Evolutionary conservation across 2,797 vertebrate species (phyloP).

Genomic region (Threskiornis aethiopicus): DNA sequence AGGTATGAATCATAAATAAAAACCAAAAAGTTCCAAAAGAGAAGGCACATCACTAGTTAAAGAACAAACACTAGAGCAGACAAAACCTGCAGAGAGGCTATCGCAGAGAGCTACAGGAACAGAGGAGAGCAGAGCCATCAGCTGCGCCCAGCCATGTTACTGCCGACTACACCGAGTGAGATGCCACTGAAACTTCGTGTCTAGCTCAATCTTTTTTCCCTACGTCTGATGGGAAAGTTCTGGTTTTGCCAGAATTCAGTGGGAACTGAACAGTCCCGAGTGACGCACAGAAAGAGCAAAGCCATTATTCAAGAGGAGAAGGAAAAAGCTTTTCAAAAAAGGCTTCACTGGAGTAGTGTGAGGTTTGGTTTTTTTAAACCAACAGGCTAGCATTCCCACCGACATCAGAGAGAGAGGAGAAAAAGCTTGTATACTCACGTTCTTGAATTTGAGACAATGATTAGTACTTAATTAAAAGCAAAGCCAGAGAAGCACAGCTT

Average conservation of each 20-base stretch:
- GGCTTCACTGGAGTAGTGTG: fast-evolving
- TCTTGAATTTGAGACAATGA: neutral
- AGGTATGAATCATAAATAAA: fast-evolving
- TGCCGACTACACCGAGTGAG: neutral
- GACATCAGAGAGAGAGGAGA: neutral
- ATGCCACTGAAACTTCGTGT: fast-evolving
- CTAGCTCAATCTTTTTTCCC: fast-evolving
- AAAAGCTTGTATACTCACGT: fast-evolving
- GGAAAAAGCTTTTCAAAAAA: neutral
- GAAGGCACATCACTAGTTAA: neutral
- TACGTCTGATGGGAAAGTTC: neutral
- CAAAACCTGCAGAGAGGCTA: neutral
- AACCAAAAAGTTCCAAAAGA: neutral
- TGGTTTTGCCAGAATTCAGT: fast-evolving
- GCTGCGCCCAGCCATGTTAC: neutral
- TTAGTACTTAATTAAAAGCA: neutral
- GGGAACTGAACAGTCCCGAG: neutral
- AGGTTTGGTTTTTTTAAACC: neutral
- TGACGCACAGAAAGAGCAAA: no score
- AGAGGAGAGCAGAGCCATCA: neutral
- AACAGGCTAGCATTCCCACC: neutral
- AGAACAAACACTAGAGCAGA: neutral
- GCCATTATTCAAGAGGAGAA: no score
- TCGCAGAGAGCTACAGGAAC: neutral
- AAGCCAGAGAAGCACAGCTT: neutral